Percentiles rank a stretch among this genome's conserved stretches.
phyloP scores from a whole-genome alignment of 2,888 invertebrate species.

The Watsonalla cultraria region DNA sequence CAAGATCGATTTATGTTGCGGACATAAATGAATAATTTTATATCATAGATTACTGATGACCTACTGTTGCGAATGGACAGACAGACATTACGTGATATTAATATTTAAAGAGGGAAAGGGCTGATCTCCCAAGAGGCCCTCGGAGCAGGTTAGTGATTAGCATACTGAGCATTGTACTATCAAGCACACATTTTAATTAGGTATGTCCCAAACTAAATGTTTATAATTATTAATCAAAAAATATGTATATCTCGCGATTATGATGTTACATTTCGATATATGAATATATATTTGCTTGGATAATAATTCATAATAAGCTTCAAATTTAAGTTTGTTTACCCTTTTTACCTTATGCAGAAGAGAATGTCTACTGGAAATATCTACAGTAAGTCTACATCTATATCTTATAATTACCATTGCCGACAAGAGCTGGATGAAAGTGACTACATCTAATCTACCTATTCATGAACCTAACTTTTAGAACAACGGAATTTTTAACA shows the following conservation, averaged over 20 bases:
- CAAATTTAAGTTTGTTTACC: no score
- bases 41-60: conserved; percentile 5
- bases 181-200: conserved; percentile 18
- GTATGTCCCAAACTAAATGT: not conserved
- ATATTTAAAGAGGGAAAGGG: conserved; percentile 38
- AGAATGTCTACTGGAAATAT: not conserved
- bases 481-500: no score
- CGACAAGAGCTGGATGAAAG: conserved; percentile 14
- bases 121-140: conserved; percentile 34
- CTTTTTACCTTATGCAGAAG: no score
- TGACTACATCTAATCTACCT: conserved; percentile 11
- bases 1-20: no score
- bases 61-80: conserved; percentile 30
- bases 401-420: not conserved
- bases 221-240: not conserved
- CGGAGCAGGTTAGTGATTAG: conserved; percentile 34
- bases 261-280: not conserved
- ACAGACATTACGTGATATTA: conserved; percentile 35
- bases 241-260: not conserved
- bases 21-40: no score
- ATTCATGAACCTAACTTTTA: no score
- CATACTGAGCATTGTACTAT: conserved; percentile 37
- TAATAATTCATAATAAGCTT: no score
- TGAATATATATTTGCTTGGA: not conserved
- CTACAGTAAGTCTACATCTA: not conserved